phyloP scores from a whole-genome alignment of 1,140 invertebrate genomes.

The Eumaeus atala region DNA sequence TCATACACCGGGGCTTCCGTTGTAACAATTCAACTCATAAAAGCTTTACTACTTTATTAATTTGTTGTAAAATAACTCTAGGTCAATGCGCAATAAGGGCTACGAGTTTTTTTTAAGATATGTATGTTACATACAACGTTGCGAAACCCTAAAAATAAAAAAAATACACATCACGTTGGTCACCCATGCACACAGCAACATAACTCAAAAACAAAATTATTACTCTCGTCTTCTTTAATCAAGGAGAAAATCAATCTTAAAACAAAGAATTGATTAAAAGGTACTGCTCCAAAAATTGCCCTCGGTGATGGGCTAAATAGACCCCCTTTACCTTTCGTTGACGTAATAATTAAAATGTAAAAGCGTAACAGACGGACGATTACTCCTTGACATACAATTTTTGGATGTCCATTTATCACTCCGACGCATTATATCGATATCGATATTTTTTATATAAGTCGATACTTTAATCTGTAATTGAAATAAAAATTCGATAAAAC shows the following conservation, averaged over 20 bases:
- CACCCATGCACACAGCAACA: neutral
- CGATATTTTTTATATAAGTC: slow-evolving; percentile 24
- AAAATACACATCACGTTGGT: no score
- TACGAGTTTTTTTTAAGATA: no score
- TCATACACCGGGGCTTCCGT: no score
- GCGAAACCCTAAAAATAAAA: no score
- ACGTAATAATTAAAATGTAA: slow-evolving; percentile 60
- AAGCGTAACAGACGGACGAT: slow-evolving; percentile 46
- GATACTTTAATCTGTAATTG: no score
- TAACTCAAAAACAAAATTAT: neutral
- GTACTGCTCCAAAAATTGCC: slow-evolving; percentile 31
- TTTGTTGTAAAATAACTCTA: no score
- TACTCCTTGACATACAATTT: slow-evolving; percentile 67
- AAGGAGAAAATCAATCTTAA: slow-evolving; percentile 19
- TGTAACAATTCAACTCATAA: no score
- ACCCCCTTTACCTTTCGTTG: slow-evolving; percentile 33
- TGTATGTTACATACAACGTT: no score
- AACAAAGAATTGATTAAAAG: slow-evolving; percentile 33
- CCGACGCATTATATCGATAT: slow-evolving; percentile 23
- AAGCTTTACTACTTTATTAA: no score
- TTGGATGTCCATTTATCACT: slow-evolving; percentile 62
- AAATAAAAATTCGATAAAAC: no score
- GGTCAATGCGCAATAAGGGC: no score
- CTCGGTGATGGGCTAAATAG: slow-evolving; percentile 48
- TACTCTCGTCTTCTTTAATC: neutral